phyloP scores from a whole-genome alignment of 2,888 invertebrate species.

The Malacosoma neustria region DNA sequence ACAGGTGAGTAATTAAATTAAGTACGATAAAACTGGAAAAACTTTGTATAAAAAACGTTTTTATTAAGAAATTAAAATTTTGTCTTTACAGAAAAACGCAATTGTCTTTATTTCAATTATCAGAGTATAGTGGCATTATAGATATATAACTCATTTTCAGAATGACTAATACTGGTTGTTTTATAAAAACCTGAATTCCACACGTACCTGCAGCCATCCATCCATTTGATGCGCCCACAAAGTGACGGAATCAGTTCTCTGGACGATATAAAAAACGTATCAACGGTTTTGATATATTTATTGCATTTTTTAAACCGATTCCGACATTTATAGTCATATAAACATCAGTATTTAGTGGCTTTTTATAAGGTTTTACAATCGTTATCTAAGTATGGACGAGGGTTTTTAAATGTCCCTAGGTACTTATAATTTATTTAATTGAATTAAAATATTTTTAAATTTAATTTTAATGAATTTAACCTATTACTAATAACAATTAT shows the following conservation, averaged over 20 bases:
- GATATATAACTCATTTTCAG: too few relatives aligned
- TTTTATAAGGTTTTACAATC: constrained; percentile 55
- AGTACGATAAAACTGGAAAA: too few relatives aligned
- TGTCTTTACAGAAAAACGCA: too few relatives aligned
- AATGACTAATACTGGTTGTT: not conserved
- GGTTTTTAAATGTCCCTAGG: constrained; percentile 20
- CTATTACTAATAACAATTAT: too few relatives aligned
- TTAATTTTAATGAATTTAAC: too few relatives aligned
- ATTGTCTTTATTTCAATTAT: too few relatives aligned
- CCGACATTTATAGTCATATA: constrained; percentile 56
- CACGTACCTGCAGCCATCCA: not conserved
- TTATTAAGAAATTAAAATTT: too few relatives aligned
- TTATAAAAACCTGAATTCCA: not conserved
- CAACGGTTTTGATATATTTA: constrained; percentile 53
- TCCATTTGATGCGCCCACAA: not conserved
- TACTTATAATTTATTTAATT: not conserved
- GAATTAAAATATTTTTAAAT: too few relatives aligned
- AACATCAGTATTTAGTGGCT: constrained; percentile 63
- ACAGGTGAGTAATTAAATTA: too few relatives aligned
- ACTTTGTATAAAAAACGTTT: too few relatives aligned
- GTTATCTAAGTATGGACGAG: constrained; percentile 27
- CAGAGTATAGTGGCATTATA: too few relatives aligned
- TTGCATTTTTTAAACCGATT: constrained; percentile 40
- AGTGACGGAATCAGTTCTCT: not conserved
- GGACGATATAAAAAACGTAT: not conserved